Evolutionary conservation across 2,113 vertebrate genomes (phyloP), one percentile per base, ranked within the genome.

Genomic region (Thinocorus orbignyianus): DNA sequence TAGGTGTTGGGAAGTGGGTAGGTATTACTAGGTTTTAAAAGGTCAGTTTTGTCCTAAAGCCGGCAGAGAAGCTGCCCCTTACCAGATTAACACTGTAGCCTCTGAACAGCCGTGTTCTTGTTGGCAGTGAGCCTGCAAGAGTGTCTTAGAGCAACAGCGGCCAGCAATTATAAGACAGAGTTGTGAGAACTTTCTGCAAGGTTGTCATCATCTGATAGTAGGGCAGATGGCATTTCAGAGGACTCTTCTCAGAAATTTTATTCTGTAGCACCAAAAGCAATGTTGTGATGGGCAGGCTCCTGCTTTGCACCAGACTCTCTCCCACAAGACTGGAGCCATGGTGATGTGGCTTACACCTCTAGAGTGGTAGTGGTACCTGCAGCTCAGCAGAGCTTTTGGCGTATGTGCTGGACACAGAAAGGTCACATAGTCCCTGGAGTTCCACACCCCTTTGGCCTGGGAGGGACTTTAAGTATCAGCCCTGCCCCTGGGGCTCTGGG

Each of bases 251-350:
- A 48, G 35, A 58, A 80, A 42, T 78, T 20, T 80, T 70, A 11
- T 39, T 88, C 28, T 54, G 6, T 82, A 31, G 25, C 28, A 55
- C 46, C 35, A 39, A 35, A 73, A 70, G 5, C 3, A 4, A 5
- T 55, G 8, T 33, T 4, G 6, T n/a, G 46, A 35, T 62, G 42
- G 39, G 12, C 20, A 9, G 58, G 11, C 31, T 81, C 33, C 35
- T 71, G 37, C 25, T 88, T 88, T 58, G 24, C 26, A 17, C 17
- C 18, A 35, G 17, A 16, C 77, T 39, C 66, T 62, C 11, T 80
- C 12, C 9, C 33, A 14, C 1, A 2, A 51, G 44, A 33, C 42
- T 5, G 4, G 39, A 84, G 18, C 25, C 0, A 0, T 33, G 30
- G 20, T 4, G 3, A 9, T 35, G 17, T 41, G 23, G 37, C 52